phyloP scores from a whole-genome alignment of 2,888 invertebrate species.

The Noctua janthina region DNA sequence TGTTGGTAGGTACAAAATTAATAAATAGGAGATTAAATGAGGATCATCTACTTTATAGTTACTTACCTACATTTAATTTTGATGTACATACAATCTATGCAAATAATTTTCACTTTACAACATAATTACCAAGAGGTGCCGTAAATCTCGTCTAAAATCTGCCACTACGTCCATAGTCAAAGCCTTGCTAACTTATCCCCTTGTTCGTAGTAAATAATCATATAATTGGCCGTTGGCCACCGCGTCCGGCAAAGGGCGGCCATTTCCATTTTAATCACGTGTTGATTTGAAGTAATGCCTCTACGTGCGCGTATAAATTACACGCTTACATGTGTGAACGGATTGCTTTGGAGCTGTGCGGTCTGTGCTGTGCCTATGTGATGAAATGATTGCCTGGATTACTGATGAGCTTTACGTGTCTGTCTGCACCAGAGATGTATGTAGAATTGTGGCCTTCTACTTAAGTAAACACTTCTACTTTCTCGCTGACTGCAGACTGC shows the following conservation, averaged over 20 bases:
- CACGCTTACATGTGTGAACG: conserved; percentile 71
- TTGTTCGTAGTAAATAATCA: conserved; percentile 78
- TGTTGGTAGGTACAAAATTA: background rate
- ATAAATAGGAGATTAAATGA: background rate
- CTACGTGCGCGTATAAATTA: conserved; percentile 77
- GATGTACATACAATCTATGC: background rate
- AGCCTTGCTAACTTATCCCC: conserved; percentile 63
- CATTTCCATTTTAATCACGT: conserved; percentile 88
- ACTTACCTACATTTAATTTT: background rate
- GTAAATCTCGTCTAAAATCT: conserved; percentile 50
- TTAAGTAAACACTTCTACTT: background rate
- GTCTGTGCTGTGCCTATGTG: conserved; percentile 12
- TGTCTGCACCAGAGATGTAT: conserved; percentile 1
- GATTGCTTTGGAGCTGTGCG: conserved; percentile 47
- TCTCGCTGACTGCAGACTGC: background rate
- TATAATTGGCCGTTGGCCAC: conserved; percentile 80
- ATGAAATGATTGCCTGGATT: conserved; percentile 45
- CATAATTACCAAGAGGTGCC: background rate
- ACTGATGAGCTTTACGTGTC: conserved; percentile 30
- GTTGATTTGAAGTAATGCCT: conserved; percentile 85
- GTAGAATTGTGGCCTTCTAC: background rate
- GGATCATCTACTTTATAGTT: background rate
- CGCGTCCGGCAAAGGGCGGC: conserved; percentile 77
- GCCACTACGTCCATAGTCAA: conserved; percentile 52
- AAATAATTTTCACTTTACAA: background rate